Conservation (phyloP, 2,888 invertebrate genomes). For the Melitaea athalia region DNA sequence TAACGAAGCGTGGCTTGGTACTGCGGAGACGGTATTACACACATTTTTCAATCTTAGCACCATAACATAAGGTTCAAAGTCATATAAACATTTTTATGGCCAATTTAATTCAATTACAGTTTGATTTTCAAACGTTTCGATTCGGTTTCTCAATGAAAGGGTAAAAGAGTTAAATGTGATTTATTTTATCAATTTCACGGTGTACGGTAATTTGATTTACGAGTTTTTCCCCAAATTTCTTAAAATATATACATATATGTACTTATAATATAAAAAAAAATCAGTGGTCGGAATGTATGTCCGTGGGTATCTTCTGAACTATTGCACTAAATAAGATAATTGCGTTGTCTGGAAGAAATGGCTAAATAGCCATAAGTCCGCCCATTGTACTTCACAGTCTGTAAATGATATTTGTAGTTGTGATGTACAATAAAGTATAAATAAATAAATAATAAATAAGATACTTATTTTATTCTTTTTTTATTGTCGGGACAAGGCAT, state of each 20-base stretch:
- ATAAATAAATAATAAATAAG: too few relatives aligned
- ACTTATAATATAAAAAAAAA: too few relatives aligned
- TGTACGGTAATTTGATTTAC: not conserved
- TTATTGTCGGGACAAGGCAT: too few relatives aligned
- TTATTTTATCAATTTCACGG: conserved; percentile 5
- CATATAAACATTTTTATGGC: not conserved
- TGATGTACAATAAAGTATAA: too few relatives aligned
- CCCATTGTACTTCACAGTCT: too few relatives aligned
- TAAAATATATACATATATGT: not conserved
- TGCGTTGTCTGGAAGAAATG: too few relatives aligned
- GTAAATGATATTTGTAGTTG: too few relatives aligned
- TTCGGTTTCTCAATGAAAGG: conserved; percentile 19
- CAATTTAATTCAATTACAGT: conserved; percentile 27
- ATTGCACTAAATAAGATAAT: too few relatives aligned
- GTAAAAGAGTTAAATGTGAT: conserved; percentile 11
- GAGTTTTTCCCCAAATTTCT: not conserved
- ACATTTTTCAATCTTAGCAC: not conserved
- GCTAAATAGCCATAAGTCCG: too few relatives aligned
- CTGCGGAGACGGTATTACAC: not conserved
- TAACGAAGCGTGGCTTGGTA: conserved; percentile 25
- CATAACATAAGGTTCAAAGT: not conserved
- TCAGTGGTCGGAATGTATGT: too few relatives aligned
- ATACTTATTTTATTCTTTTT: too few relatives aligned
- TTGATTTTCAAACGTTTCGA: conserved; percentile 18
- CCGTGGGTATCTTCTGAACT: too few relatives aligned